These are phyloP conservation scores for Trialeurodes vaporariorum DNA, from an alignment of 1,140 invertebrate genomes.

Conservation along the genomic window DNA sequence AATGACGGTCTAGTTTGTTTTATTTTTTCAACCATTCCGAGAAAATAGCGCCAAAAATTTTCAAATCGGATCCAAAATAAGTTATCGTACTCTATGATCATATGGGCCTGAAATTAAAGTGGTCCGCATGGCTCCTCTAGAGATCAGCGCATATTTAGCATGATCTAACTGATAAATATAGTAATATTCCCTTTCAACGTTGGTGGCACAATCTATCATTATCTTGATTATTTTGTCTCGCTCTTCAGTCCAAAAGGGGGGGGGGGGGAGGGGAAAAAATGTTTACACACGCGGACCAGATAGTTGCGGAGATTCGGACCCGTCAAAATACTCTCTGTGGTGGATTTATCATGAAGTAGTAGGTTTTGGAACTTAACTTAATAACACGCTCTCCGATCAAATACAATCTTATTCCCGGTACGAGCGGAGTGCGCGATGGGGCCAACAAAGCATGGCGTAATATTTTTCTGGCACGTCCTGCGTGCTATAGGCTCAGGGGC, in stretches of 20 bases:
- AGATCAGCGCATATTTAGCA: not conserved
- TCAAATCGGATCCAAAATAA: no score
- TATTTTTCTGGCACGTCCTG: not conserved
- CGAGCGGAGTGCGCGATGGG: no score
- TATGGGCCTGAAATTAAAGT: not conserved
- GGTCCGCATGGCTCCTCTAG: no score
- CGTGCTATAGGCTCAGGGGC: not conserved
- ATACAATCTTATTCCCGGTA: not conserved
- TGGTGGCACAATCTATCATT: not conserved
- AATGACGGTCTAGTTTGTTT: no score
- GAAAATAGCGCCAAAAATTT: no score
- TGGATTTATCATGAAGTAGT: not conserved
- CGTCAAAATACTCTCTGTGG: not conserved
- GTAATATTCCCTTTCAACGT: not conserved
- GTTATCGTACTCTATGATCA: not conserved
- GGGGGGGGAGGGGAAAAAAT: no score
- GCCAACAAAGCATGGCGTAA: not conserved
- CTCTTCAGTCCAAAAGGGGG: not conserved
- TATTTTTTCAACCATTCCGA: no score
- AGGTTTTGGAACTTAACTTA: not conserved
- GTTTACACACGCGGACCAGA: not conserved
- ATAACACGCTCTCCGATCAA: not conserved
- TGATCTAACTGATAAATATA: not conserved
- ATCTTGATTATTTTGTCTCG: not conserved
- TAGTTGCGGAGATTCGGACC: not conserved